A percentile compares a stretch with the other conserved stretches of the same genome.
Evolutionary conservation across 2,797 vertebrate species (phyloP).

Genomic region (Thunnus albacares): DNA sequence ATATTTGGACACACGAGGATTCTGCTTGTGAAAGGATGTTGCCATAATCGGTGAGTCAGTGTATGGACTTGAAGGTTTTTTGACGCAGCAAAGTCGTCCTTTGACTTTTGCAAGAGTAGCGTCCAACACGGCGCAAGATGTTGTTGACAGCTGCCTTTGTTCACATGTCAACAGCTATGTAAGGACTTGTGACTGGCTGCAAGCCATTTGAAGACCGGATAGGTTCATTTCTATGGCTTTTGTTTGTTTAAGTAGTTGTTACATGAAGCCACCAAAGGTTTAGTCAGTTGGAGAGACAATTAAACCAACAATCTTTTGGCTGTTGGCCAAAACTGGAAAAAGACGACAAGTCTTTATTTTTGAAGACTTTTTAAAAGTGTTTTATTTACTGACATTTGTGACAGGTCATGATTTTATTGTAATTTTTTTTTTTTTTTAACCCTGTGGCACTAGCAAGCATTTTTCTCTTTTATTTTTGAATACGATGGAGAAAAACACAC

Average conservation of each 20-base stretch:
- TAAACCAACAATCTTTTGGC: not conserved
- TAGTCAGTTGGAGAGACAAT: not conserved
- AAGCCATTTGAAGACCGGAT: not conserved
- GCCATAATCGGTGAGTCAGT: not conserved
- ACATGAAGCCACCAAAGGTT: not conserved
- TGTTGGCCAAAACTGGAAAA: constrained; percentile 56
- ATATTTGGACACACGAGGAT: constrained; percentile 43
- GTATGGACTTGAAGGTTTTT: constrained; percentile 40
- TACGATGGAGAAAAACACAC: constrained; percentile 11
- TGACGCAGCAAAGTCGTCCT: not conserved
- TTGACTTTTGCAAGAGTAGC: constrained; percentile 15
- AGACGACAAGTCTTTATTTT: constrained; percentile 3
- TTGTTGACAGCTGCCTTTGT: constrained; percentile 38
- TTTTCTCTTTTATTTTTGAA: not conserved
- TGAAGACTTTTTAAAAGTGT: constrained; percentile 1
- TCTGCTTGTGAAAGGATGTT: constrained; percentile 37
- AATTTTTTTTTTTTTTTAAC: constrained; percentile 1
- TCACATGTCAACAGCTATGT: constrained; percentile 19
- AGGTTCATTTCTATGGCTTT: constrained; percentile 15
- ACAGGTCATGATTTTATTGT: constrained; percentile 23
- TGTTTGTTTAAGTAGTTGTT: constrained; percentile 8
- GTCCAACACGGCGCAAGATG: not conserved
- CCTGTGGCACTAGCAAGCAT: constrained; percentile 30
- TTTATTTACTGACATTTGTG: constrained; percentile 52
- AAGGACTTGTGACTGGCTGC: constrained; percentile 29